phyloP scores from a whole-genome alignment of 2,113 vertebrate genomes.

The Chelonoidis abingdonii region DNA sequence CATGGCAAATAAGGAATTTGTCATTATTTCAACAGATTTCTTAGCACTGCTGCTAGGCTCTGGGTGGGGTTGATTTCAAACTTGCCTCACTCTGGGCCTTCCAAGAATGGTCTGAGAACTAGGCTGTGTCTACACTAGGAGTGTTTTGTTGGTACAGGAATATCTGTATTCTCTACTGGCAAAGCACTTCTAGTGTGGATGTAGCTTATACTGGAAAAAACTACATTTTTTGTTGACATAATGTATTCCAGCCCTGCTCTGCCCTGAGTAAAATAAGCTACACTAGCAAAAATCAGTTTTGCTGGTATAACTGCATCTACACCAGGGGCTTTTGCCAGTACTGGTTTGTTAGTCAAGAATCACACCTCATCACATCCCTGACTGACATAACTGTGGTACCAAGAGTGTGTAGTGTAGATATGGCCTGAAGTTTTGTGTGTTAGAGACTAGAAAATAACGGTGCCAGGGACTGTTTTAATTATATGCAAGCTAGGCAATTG shows the following conservation, averaged over 20 bases:
- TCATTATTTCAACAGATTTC: neutral
- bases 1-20: neutral
- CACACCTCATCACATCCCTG: neutral
- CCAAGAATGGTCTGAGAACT: neutral
- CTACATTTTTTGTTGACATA: neutral
- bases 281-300: neutral
- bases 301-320: neutral
- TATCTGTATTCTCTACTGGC: neutral
- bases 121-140: neutral
- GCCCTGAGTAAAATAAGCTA: neutral
- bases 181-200: neutral
- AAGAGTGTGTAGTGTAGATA: neutral
- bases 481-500: neutral
- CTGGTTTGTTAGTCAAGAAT: neutral
- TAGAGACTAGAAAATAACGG: neutral
- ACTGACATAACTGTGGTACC: neutral
- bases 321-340: neutral
- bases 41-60: neutral
- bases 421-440: neutral
- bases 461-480: neutral
- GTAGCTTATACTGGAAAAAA: neutral
- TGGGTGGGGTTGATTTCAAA: constrained; percentile 6
- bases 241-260: neutral
- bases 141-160: neutral
- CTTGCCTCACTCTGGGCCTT: neutral